Percentiles rank a stretch among this genome's conserved stretches.
phyloP scores from a whole-genome alignment of 2,888 invertebrate species.

The Conus canariensis region DNA sequence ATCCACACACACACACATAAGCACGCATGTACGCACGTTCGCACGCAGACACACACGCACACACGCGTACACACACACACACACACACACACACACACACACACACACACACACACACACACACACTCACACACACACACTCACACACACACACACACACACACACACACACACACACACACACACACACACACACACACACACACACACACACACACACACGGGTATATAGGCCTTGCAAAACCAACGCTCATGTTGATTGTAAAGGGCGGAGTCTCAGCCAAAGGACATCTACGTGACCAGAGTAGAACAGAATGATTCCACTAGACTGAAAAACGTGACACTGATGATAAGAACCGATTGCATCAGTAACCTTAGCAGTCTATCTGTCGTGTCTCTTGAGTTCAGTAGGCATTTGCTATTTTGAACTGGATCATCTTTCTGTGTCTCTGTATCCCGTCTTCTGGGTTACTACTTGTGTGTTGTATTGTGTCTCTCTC shows the following conservation, averaged over 20 bases:
- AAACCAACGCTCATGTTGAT: too few species aligned
- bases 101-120: not conserved
- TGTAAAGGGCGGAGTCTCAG: too few species aligned
- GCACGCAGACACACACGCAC: not conserved
- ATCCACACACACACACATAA: not conserved
- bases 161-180: conserved; percentile 2
- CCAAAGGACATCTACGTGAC: too few species aligned
- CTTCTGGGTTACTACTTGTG: too few species aligned
- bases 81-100: not conserved
- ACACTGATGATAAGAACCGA: too few species aligned
- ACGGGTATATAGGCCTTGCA: not conserved
- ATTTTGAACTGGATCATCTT: not conserved
- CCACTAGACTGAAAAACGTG: too few species aligned
- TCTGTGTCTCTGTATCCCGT: not conserved
- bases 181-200: not conserved
- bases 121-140: not conserved
- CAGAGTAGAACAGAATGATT: too few species aligned
- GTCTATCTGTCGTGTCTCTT: too few species aligned
- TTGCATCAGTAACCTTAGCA: too few species aligned
- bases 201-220: not conserved
- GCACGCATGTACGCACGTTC: too few species aligned
- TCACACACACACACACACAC: not conserved
- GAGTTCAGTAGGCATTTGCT: too few species aligned
- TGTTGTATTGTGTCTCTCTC: not conserved
- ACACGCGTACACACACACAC: too few species aligned